phyloP scores from a whole-genome alignment of 2,113 vertebrate genomes.

The Shinisaurus crocodilurus region DNA sequence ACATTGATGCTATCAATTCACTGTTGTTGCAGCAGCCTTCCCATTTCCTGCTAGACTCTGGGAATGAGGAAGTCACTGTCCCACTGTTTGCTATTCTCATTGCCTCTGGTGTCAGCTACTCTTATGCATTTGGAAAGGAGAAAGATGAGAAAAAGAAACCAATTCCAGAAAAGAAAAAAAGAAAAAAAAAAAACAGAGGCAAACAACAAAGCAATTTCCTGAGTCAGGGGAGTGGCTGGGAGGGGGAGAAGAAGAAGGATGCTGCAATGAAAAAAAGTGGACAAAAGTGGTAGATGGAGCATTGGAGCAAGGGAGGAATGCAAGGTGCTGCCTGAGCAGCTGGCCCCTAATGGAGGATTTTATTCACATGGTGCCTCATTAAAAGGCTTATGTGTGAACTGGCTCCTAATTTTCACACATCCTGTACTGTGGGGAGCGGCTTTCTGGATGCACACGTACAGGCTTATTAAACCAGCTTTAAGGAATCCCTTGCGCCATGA shows the following conservation, averaged over 20 bases:
- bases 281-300: neutral
- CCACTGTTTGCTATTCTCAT: neutral
- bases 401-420: neutral
- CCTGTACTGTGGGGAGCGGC: neutral
- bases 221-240: neutral
- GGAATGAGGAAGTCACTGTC: too few relatives aligned
- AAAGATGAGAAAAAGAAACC: neutral
- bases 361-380: slow-evolving; percentile 7
- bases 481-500: neutral
- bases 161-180: neutral
- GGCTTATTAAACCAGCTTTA: neutral
- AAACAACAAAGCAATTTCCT: neutral
- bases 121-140: neutral
- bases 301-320: neutral
- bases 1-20: too few relatives aligned
- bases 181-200: neutral
- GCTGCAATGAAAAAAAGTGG: neutral
- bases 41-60: too few relatives aligned
- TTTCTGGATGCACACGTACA: neutral
- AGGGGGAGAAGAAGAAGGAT: neutral
- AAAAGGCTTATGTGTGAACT: neutral
- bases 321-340: neutral
- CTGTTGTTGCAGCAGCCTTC: too few relatives aligned
- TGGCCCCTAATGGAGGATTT: neutral
- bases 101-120: neutral